These are phyloP conservation scores for Mycetomoellerius zeteki DNA, from an alignment of 1,140 invertebrate species.

Conservation along the genomic window DNA sequence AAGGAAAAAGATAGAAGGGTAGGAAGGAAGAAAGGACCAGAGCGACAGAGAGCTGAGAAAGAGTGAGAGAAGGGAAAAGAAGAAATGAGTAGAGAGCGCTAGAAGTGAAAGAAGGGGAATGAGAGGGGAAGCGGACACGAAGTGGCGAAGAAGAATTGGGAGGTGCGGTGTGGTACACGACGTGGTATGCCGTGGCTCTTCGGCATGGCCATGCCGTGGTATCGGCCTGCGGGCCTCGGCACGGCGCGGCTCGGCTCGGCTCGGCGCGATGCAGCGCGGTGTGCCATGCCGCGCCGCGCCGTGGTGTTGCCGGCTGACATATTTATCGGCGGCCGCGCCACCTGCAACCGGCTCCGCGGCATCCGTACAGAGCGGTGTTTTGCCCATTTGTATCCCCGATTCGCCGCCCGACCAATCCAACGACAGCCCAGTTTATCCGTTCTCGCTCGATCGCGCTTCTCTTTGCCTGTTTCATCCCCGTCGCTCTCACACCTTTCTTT, in stretches of 20 bases:
- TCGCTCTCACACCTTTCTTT: constrained; percentile 41
- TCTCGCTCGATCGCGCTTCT: constrained; percentile 51
- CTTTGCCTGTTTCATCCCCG: constrained; percentile 57
- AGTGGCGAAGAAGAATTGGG: constrained; percentile 62
- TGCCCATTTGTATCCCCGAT: constrained; percentile 78
- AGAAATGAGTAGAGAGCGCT: constrained; percentile 72
- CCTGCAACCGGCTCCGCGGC: constrained; percentile 84
- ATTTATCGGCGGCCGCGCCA: constrained; percentile 85
- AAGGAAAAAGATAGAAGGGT: not conserved
- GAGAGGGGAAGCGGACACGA: constrained; percentile 10
- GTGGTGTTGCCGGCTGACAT: constrained; percentile 85
- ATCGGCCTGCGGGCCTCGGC: constrained; percentile 66
- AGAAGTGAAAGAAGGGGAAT: constrained; percentile 59
- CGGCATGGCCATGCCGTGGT: constrained; percentile 69
- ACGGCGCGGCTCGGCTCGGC: constrained; percentile 69
- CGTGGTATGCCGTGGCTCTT: constrained; percentile 69
- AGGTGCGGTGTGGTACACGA: constrained; percentile 69
- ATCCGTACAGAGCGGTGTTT: constrained; percentile 81
- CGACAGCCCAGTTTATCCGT: constrained; percentile 77
- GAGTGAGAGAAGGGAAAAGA: constrained; percentile 1
- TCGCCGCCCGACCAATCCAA: constrained; percentile 65
- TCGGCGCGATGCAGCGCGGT: constrained; percentile 68
- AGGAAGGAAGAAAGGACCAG: constrained; percentile 22
- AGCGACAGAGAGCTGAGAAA: not conserved
- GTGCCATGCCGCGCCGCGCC: constrained; percentile 69